Evolutionary conservation across 2,888 invertebrate species (phyloP).

Genomic region (Meliscaeva auricollis): DNA sequence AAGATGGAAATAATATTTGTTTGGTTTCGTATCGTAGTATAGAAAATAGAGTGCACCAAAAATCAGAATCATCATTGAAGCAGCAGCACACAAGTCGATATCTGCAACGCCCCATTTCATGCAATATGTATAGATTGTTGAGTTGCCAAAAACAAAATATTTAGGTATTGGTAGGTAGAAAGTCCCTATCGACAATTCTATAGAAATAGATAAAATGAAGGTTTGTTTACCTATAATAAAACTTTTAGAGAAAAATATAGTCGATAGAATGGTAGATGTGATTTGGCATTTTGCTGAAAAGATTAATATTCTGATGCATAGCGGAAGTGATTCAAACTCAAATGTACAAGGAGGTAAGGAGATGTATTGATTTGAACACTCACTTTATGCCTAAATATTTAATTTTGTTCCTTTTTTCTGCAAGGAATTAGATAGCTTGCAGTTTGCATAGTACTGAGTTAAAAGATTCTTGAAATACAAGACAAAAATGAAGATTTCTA

Average conservation of each 20-base stretch:
- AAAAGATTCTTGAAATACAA: not conserved
- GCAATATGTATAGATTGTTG: conserved; percentile 54
- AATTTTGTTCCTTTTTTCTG: too few relatives aligned
- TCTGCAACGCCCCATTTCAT: conserved; percentile 71
- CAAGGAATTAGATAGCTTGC: too few relatives aligned
- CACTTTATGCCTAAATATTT: too few relatives aligned
- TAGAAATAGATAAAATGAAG: conserved; percentile 14
- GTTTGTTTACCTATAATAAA: not conserved
- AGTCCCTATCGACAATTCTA: conserved; percentile 1
- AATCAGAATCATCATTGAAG: not conserved
- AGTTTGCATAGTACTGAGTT: too few relatives aligned
- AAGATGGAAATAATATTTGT: conserved; percentile 53
- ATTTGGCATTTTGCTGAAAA: conserved; percentile 35
- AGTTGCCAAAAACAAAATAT: conserved; percentile 59
- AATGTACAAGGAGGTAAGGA: too few relatives aligned
- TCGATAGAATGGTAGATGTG: conserved; percentile 6
- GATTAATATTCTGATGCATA: conserved; percentile 34
- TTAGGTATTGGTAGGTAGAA: not conserved
- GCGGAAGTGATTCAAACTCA: not conserved
- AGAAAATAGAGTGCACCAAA: conserved; percentile 37
- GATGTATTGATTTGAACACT: not conserved
- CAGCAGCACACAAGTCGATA: too few relatives aligned
- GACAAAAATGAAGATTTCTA: not conserved
- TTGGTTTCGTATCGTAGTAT: conserved; percentile 23
- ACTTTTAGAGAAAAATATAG: not conserved